Percentiles rank a stretch among this genome's conserved stretches.
Conservation (phyloP, 2,888 invertebrate genomes). For the Rhogogaster chlorosoma region DNA sequence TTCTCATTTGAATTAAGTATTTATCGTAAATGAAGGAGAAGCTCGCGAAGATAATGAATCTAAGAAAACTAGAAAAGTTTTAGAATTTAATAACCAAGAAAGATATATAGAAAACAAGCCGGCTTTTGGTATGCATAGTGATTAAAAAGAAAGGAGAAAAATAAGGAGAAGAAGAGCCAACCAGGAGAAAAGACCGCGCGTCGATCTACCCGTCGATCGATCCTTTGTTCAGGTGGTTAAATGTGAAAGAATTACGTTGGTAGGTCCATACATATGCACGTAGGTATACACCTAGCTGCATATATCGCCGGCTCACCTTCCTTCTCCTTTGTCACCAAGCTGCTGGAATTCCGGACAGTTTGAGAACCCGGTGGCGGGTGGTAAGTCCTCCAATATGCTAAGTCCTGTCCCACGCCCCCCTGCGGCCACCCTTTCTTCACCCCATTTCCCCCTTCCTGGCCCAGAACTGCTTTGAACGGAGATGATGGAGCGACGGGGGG, state of each 20-base stretch:
- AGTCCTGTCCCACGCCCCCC: constrained; percentile 48
- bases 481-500: constrained; percentile 68
- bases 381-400: constrained; percentile 51
- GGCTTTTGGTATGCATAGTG: neutral
- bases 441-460: neutral
- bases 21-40: neutral
- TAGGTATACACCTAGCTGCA: neutral
- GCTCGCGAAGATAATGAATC: neutral
- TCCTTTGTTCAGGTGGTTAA: constrained; percentile 21
- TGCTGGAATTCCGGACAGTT: constrained; percentile 50
- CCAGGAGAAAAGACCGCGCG: neutral
- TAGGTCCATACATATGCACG: neutral
- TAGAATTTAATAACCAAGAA: neutral
- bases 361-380: constrained; percentile 50
- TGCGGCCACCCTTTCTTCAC: constrained; percentile 34
- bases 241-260: neutral
- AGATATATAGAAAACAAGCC: no score
- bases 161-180: neutral
- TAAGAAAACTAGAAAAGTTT: neutral
- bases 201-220: constrained; percentile 15
- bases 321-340: constrained; percentile 41
- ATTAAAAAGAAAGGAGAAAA: neutral
- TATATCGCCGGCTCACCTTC: constrained; percentile 24
- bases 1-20: no score
- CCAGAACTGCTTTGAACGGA: constrained; percentile 65